A percentile compares a stretch with the other conserved stretches of the same genome.
Conservation (phyloP, 2,797 vertebrate species). For the Melanotaenia nigrans region DNA sequence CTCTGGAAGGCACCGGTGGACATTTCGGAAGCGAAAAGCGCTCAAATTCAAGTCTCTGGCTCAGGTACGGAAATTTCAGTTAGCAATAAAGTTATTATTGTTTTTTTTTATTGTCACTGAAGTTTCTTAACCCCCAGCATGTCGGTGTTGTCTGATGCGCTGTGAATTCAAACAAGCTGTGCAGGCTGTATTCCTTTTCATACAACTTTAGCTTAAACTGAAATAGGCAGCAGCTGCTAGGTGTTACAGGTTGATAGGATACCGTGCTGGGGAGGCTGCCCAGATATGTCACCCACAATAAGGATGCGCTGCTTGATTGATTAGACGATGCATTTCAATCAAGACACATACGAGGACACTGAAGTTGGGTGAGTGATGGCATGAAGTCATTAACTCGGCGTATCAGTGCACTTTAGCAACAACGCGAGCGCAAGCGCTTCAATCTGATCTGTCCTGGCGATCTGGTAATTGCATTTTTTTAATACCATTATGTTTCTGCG, state of each 20-base stretch:
- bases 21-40: conserved; percentile 51
- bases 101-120: background rate
- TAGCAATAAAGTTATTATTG: conserved; percentile 34
- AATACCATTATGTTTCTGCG: conserved; percentile 44
- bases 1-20: conserved; percentile 65
- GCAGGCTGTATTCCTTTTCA: conserved; percentile 5
- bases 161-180: background rate
- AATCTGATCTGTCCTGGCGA: conserved; percentile 34
- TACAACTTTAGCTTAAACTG: conserved; percentile 18
- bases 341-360: conserved; percentile 39
- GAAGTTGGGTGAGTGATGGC: conserved; percentile 43
- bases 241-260: conserved; percentile 76
- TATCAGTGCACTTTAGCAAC: conserved; percentile 46
- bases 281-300: conserved; percentile 35
- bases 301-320: conserved; percentile 38
- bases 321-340: conserved; percentile 40
- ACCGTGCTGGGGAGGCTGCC: conserved; percentile 20
- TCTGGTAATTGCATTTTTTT: conserved; percentile 62
- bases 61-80: conserved; percentile 65
- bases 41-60: conserved; percentile 66
- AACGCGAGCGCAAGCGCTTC: conserved; percentile 23
- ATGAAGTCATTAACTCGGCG: conserved; percentile 56
- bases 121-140: conserved; percentile 28
- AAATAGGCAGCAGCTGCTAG: conserved; percentile 27
- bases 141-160: conserved; percentile 18